Evolutionary conservation across 2,888 invertebrate genomes (phyloP).

Genomic region (Platynereis dumerilii): DNA sequence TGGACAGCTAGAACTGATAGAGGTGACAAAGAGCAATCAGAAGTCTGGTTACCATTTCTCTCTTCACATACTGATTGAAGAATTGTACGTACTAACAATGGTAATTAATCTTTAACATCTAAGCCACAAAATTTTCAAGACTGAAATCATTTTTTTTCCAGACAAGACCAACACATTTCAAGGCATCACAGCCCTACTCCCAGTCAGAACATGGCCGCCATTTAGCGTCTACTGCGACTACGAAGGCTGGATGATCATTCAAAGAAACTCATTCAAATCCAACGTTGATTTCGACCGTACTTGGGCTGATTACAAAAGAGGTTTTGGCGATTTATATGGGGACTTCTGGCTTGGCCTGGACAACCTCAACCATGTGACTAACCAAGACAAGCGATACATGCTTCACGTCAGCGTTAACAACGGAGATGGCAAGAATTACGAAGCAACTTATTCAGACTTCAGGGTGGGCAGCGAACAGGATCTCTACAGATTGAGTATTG

Average conservation of each 20-base stretch:
- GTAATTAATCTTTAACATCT: no score
- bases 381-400: constrained; percentile 34
- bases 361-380: constrained; percentile 37
- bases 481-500: constrained; percentile 13
- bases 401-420: constrained; percentile 34
- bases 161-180: constrained; percentile 19
- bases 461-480: constrained; percentile 14
- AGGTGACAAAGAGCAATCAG: no score
- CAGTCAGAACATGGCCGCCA: constrained; percentile 21
- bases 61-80: no score
- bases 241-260: constrained; percentile 23
- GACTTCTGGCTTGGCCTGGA: constrained; percentile 41
- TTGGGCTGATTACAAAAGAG: constrained; percentile 19
- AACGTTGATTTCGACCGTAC: constrained; percentile 9
- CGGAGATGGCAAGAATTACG: constrained; percentile 30
- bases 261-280: constrained; percentile 4
- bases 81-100: no score
- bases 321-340: constrained; percentile 28
- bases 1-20: no score
- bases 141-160: no score
- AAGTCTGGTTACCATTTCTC: no score
- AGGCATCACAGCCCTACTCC: constrained; percentile 15
- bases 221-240: constrained; percentile 24
- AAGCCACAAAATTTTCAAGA: no score
- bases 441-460: constrained; percentile 31